These are phyloP conservation scores for Silurus glanis DNA, from an alignment of 2,113 vertebrate genomes.

Conservation along the genomic window DNA sequence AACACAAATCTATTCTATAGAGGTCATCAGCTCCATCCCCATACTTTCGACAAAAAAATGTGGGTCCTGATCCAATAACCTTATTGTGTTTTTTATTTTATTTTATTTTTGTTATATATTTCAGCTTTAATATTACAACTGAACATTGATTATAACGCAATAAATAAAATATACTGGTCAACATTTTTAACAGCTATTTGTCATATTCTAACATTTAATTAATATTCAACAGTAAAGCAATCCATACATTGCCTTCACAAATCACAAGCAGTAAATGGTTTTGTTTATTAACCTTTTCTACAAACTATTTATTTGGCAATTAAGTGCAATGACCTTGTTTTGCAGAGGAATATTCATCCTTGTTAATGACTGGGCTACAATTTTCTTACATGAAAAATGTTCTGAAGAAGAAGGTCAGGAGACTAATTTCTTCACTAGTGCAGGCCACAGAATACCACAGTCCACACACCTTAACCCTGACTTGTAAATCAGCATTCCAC, in stretches of 20 bases:
- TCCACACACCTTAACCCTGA: background rate
- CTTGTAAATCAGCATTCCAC: background rate
- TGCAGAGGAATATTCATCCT: slow-evolving; percentile 56
- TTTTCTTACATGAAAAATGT: slow-evolving; percentile 19
- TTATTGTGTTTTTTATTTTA: no score
- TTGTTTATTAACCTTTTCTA: background rate
- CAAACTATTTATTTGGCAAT: slow-evolving; percentile 40
- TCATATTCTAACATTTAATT: background rate
- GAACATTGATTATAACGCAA: background rate
- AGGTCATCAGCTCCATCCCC: no score
- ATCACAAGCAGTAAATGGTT: slow-evolving; percentile 9
- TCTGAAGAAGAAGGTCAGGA: slow-evolving; percentile 47
- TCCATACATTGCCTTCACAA: background rate
- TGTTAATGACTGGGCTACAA: slow-evolving; percentile 44
- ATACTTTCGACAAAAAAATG: no score
- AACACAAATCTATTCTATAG: no score
- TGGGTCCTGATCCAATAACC: no score
- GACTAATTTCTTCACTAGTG: background rate
- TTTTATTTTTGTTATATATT: background rate
- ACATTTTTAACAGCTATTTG: background rate
- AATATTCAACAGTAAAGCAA: background rate
- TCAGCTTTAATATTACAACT: background rate
- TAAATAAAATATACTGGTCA: slow-evolving; percentile 1
- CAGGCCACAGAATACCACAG: background rate
- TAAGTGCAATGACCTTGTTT: slow-evolving; percentile 41